These are phyloP conservation scores for Pipra filicauda DNA, from an alignment of 2,113 vertebrate species.

Conservation along the genomic window DNA sequence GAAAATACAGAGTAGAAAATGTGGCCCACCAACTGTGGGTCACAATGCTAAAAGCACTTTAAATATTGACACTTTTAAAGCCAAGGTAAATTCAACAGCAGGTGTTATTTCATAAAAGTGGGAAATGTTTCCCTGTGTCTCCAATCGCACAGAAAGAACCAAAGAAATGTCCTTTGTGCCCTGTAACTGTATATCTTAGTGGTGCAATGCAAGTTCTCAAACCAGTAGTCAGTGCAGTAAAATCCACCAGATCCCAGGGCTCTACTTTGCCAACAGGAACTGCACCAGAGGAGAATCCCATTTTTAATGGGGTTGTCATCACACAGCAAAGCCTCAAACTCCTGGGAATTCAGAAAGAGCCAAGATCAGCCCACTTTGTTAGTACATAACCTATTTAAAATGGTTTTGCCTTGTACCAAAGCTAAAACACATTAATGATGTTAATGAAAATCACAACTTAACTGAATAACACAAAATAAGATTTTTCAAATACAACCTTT, in stretches of 20 bases:
- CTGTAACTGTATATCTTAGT: background rate
- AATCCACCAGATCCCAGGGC: background rate
- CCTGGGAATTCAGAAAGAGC: background rate
- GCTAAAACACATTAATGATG: background rate
- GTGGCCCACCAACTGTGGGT: background rate
- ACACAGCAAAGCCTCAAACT: background rate
- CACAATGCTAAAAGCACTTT: background rate
- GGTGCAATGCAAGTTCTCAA: background rate
- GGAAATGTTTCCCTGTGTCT: background rate
- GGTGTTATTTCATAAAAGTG: background rate
- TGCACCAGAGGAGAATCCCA: background rate
- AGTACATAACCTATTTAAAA: background rate
- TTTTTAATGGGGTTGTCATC: background rate
- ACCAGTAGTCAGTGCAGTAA: background rate
- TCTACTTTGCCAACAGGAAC: background rate
- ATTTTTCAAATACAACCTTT: background rate
- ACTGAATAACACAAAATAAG: background rate
- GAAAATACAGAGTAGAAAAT: background rate
- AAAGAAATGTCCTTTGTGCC: background rate
- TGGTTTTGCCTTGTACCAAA: background rate
- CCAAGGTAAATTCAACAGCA: constrained; percentile 4
- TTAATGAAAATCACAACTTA: background rate
- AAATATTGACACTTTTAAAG: background rate
- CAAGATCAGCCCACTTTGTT: background rate
- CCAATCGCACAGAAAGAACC: background rate